Percentiles rank a stretch among this genome's conserved stretches.
Evolutionary conservation across 2,113 vertebrate genomes (phyloP).

Genomic region (mouse (Mus musculus)): GRCm39 chr17:41159501-41160000

Average conservation of each 20-base stretch:
- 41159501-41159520: neutral
- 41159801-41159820: neutral
- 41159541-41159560: neutral
- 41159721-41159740: neutral
- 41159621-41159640: too few relatives aligned
- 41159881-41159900: neutral
- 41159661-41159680: neutral
- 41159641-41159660: neutral
- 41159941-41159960: slow-evolving; percentile 47
- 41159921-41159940: neutral
- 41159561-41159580: neutral
- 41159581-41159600: neutral
- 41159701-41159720: neutral
- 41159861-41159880: neutral
- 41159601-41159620: neutral
- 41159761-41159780: neutral
- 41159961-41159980: slow-evolving; percentile 3
- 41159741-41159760: neutral
- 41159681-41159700: neutral
- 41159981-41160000: neutral
- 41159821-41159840: neutral
- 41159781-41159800: neutral
- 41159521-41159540: neutral
- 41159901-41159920: neutral
- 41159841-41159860: neutral